phyloP scores from a whole-genome alignment of 2,888 invertebrate species.

The Busseola fusca region DNA sequence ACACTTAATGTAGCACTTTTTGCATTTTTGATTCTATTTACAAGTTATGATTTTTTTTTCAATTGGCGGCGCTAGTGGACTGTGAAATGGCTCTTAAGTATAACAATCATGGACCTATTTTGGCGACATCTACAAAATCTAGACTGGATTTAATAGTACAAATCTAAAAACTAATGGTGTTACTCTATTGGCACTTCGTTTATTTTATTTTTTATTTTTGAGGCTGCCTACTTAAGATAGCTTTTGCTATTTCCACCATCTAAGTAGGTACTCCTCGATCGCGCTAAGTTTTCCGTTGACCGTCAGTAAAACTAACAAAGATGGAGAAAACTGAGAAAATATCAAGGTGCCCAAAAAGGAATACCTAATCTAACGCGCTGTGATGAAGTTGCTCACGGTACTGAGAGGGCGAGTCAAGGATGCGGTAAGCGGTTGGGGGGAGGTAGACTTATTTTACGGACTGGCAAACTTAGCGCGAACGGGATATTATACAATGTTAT shows the following conservation, averaged over 20 bases:
- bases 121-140: conserved; percentile 42
- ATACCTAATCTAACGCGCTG: neutral
- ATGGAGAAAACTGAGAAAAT: neutral
- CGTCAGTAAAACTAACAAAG: neutral
- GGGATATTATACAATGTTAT: neutral
- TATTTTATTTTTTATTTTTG: conserved; percentile 51
- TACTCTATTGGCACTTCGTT: conserved; percentile 83
- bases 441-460: neutral
- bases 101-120: conserved; percentile 44
- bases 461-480: neutral
- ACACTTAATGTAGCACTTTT: too few relatives aligned
- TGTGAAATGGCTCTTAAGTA: too few relatives aligned
- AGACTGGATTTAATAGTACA: conserved; percentile 40
- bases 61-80: too few relatives aligned
- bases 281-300: neutral
- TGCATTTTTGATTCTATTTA: too few relatives aligned
- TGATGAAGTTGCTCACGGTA: neutral
- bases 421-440: neutral
- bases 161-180: conserved; percentile 72
- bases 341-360: neutral
- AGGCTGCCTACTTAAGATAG: conserved; percentile 8
- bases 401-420: neutral
- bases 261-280: neutral
- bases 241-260: neutral
- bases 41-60: too few relatives aligned